Evolutionary conservation across 2,113 vertebrate species (phyloP).

Genomic region (Brachirus orientalis): DNA sequence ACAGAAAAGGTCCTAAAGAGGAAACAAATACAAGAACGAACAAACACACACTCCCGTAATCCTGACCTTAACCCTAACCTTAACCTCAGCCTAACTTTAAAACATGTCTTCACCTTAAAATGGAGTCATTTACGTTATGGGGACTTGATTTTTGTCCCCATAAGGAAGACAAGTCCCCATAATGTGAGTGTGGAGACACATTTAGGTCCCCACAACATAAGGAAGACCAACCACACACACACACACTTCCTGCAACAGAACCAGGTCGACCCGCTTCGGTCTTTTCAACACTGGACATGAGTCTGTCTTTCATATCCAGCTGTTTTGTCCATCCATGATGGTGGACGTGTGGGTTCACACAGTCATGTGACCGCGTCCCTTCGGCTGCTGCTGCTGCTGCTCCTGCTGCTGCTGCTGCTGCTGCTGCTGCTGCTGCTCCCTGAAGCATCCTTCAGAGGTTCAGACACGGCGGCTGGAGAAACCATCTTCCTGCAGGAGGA

Average conservation of each 20-base stretch:
- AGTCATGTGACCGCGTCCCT: conserved; percentile 42
- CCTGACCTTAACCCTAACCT: too few relatives aligned
- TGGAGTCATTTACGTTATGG: too few relatives aligned
- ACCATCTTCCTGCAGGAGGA: conserved; percentile 59
- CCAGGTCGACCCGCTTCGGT: conserved; percentile 17
- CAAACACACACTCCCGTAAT: too few relatives aligned
- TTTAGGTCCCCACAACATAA: too few relatives aligned
- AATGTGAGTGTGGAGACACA: too few relatives aligned
- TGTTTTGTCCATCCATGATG: conserved; percentile 71
- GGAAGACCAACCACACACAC: too few relatives aligned
- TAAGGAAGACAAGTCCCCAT: too few relatives aligned
- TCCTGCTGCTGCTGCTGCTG: conserved; percentile 36
- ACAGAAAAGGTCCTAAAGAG: too few relatives aligned
- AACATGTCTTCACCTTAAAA: too few relatives aligned
- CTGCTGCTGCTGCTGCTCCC: conserved; percentile 48
- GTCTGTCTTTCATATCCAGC: conserved; percentile 54
- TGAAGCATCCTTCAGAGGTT: conserved; percentile 48
- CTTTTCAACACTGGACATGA: conserved; percentile 36
- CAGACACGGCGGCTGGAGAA: conserved; percentile 67
- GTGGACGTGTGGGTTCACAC: conserved; percentile 29
- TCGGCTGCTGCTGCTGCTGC: conserved; percentile 35
- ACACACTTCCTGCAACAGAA: conserved; percentile 8
- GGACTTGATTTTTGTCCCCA: too few relatives aligned
- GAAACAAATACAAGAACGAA: too few relatives aligned
- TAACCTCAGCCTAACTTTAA: too few relatives aligned